Evolutionary conservation across 1,140 invertebrate genomes (phyloP), one percentile per base, ranked within the genome.

Genomic region (Aphelenchoides avenae): DNA sequence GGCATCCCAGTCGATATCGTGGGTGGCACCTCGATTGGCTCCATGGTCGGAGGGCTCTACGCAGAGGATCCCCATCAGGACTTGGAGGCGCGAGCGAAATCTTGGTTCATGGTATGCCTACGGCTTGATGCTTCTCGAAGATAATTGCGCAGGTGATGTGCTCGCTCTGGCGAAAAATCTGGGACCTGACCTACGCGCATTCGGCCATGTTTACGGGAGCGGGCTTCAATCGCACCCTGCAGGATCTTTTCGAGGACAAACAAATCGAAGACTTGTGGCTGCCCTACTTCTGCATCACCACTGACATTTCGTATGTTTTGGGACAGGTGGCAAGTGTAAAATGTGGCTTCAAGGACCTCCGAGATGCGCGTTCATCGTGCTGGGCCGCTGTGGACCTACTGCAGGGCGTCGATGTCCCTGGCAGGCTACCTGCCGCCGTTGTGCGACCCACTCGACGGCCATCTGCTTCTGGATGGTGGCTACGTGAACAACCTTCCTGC

Each of bases 401-500:
- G 29, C 6, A 51, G 95, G 79, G 89, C 89, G 59, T 95, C 91
- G 79, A 99, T 99, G 95, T 93, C 91, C 61, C 85, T 99, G 70
- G 92, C 92, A 76, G 92, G 93, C 69, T 98, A 96, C 75, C 88
- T 97, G 85, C 93, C 93, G 71, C 92, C 61, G 48, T 83, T 98
- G 72, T 98, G 94, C 84, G 94, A 98, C 51, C 44, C 61, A 24
- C 33, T 39, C 36, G 57, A 60, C 34, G 57, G 57, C 5, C 93
- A 98, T 84, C 85, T 96, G 72, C 85, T 99, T 68, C 85, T 99
- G 77, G 95, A 99, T 83, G 94, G 95, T 80, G 94, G 94, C 81
- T 99, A 99, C 84, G 90, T 95, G 81, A 98, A 98, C 86, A 98
- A 98, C 83, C 84, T 98, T 76, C 94, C 94, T 87, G 92, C 91